phyloP scores from a whole-genome alignment of 2,888 invertebrate species.

The Thumatha senex region DNA sequence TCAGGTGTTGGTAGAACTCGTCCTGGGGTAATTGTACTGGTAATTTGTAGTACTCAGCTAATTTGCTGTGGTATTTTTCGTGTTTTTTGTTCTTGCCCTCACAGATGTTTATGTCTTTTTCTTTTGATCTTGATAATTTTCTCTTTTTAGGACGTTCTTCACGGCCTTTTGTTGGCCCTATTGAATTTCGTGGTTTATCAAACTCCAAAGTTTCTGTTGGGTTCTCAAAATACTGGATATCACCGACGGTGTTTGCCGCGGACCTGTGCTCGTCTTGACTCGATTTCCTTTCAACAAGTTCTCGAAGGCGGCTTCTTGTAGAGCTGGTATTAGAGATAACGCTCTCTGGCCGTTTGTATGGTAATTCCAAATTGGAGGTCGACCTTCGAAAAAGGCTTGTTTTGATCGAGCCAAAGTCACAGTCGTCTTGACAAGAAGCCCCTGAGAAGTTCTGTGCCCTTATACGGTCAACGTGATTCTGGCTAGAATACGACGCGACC shows the following conservation, averaged over 20 bases:
- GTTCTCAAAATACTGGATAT: slow-evolving; percentile 80
- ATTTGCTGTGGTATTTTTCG: slow-evolving; percentile 77
- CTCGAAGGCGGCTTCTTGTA: slow-evolving; percentile 81
- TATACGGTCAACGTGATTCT: slow-evolving; percentile 84
- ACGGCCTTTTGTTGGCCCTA: slow-evolving; percentile 68
- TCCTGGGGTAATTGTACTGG: slow-evolving; percentile 76
- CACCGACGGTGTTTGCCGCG: slow-evolving; percentile 75
- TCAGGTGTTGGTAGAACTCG: slow-evolving; percentile 78
- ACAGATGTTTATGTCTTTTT: slow-evolving; percentile 60
- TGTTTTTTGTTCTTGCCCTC: slow-evolving; percentile 73
- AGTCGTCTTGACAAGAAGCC: slow-evolving; percentile 82
- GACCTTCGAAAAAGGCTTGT: slow-evolving; percentile 79
- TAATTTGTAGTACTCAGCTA: slow-evolving; percentile 76
- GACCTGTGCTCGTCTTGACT: slow-evolving; percentile 78
- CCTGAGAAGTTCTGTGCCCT: slow-evolving; percentile 81
- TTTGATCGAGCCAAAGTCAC: slow-evolving; percentile 79
- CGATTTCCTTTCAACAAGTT: slow-evolving; percentile 80
- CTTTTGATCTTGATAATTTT: slow-evolving; percentile 70
- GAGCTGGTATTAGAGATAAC: slow-evolving; percentile 77
- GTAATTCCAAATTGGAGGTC: slow-evolving; percentile 73
- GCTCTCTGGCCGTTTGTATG: slow-evolving; percentile 74
- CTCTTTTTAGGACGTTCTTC: slow-evolving; percentile 77
- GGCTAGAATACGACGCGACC: slow-evolving; percentile 84
- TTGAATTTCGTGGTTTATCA: slow-evolving; percentile 68
- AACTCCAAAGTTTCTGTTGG: slow-evolving; percentile 79